Evolutionary conservation across 2,113 vertebrate genomes (phyloP), one percentile per base, ranked within the genome.

Genomic region (Cyprinus carpio): DNA sequence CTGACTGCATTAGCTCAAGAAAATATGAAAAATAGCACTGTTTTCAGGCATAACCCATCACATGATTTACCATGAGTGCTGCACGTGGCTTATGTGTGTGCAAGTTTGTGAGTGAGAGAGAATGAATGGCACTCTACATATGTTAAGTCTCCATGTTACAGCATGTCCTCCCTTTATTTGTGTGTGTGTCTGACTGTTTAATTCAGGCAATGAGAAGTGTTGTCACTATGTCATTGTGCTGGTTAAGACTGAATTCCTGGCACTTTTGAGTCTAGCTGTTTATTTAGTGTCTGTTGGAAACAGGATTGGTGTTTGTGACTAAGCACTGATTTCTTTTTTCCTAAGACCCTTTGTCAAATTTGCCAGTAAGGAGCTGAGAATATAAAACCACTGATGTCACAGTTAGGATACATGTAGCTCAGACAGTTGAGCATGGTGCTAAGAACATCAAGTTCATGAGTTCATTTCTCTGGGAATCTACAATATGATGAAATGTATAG

Each of bases 61-160:
- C 91, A 92, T 91, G 92, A 93, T 77, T 87, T 82, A 23, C 89
- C 84, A 87, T 90, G 74, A 89, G 86, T 77, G 83, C 46, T 89
- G 86, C 92, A 94, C 86, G 84, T 93, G 92, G 89, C 77, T 60
- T 72, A 54, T 62, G 40, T 82, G 67, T 85, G 69, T 54, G 81
- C 37, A 54, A 54, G 27, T 82, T 16, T 84, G 84, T 87, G 74
- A 79, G 62, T 83, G 43, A 49, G 34, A 85, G 69, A 71, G 69
- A 87, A 85, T 82, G 82, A 88, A 64, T 86, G 87, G 23, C 75
- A 64, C 9, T 62, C 74, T 82, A 64, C 46, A 58, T 31, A 37
- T 43, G 15, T 64, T 75, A 75, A 58, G 67, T 43, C 29, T 43
- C 46, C 60, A 46, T 65, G 16, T 56, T 82, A 49, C 49, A 23